These are phyloP conservation scores for Unio pictorum DNA, from an alignment of 2,888 invertebrate species.

Conservation along the genomic window DNA sequence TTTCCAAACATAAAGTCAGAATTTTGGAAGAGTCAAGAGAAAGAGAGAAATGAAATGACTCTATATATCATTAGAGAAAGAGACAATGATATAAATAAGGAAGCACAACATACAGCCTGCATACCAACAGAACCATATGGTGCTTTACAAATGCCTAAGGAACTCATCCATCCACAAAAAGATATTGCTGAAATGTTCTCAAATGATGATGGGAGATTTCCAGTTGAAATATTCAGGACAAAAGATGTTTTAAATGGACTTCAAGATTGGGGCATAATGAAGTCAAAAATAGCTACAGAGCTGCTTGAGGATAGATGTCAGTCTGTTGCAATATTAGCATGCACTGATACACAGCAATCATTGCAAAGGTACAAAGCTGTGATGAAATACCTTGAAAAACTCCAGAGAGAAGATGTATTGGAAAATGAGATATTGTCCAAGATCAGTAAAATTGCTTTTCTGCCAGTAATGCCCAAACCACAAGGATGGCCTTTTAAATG, in stretches of 20 bases:
- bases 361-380: background rate
- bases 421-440: background rate
- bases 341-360: background rate
- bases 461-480: slow-evolving; percentile 1
- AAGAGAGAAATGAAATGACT: slow-evolving; percentile 16
- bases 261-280: background rate
- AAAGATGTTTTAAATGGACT: background rate
- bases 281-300: background rate
- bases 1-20: slow-evolving; percentile 11
- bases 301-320: background rate
- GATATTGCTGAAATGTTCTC: background rate
- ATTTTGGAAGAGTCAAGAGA: slow-evolving; percentile 3
- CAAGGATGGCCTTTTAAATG: slow-evolving; percentile 2
- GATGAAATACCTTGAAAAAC: background rate
- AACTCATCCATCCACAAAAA: background rate
- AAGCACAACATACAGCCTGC: background rate
- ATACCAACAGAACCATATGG: slow-evolving; percentile 3
- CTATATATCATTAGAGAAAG: no score
- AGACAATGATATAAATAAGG: slow-evolving; percentile 20
- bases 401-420: background rate
- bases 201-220: slow-evolving; percentile 2
- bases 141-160: background rate
- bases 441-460: background rate
- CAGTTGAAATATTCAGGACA: background rate
- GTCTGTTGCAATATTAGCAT: background rate